Evolutionary conservation across 2,797 vertebrate genomes (phyloP).

Genomic region (Alosa sapidissima): DNA sequence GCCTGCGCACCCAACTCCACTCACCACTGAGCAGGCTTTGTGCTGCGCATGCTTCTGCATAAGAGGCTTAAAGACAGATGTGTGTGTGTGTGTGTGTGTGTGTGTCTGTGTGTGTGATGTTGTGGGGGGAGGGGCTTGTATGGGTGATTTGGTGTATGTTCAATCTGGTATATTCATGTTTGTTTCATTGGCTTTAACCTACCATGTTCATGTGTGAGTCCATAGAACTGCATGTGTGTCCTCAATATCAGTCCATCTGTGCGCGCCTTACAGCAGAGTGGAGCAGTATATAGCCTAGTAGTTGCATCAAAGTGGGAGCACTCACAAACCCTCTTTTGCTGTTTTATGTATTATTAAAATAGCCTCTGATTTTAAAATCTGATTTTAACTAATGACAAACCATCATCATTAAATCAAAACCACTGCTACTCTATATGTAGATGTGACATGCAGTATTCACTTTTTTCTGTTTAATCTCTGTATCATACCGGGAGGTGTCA

Average conservation of each 20-base stretch:
- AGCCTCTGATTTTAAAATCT: background rate
- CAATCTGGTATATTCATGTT: background rate
- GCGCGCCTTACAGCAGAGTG: background rate
- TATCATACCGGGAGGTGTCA: background rate
- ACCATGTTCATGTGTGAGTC: background rate
- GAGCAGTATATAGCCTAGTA: background rate
- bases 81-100: constrained; percentile 53
- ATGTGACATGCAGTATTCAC: background rate
- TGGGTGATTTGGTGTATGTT: background rate
- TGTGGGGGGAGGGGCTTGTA: background rate
- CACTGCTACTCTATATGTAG: background rate
- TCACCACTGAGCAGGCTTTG: constrained; percentile 49
- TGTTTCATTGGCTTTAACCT: constrained; percentile 22
- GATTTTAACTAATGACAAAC: background rate
- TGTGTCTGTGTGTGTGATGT: constrained; percentile 28
- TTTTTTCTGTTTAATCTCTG: background rate
- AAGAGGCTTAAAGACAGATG: constrained; percentile 68
- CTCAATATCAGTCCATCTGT: background rate
- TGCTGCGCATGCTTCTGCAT: constrained; percentile 45
- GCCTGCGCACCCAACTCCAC: constrained; percentile 36
- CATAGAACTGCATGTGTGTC: background rate
- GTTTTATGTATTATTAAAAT: background rate
- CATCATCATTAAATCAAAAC: background rate
- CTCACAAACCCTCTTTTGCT: background rate
- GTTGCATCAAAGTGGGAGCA: background rate